Conservation (phyloP, 1,140 invertebrate genomes). For the Cydia strobilella region DNA sequence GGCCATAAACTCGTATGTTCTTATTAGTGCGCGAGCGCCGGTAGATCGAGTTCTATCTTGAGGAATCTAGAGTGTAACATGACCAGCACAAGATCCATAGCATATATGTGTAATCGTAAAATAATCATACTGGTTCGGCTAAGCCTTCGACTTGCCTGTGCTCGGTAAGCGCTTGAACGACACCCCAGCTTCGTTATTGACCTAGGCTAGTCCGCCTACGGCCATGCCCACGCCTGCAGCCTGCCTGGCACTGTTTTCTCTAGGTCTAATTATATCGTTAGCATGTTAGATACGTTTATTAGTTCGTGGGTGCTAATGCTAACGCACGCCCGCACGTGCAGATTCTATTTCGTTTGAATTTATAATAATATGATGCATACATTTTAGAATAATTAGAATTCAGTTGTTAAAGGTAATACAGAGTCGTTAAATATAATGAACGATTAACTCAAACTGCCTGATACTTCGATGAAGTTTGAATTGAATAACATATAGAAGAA, state of each 20-base stretch:
- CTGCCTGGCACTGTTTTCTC: slow-evolving; percentile 44
- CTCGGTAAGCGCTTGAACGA: neutral
- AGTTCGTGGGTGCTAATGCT: slow-evolving; percentile 3
- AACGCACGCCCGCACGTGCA: neutral
- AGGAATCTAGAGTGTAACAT: neutral
- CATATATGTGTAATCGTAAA: neutral
- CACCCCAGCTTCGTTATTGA: slow-evolving; percentile 50
- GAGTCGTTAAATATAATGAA: neutral
- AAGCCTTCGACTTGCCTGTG: neutral
- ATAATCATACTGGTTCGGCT: neutral
- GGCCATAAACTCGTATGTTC: neutral
- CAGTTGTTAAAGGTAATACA: neutral
- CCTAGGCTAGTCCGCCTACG: slow-evolving; percentile 55
- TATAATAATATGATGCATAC: neutral
- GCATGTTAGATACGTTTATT: slow-evolving; percentile 31
- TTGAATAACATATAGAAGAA: neutral
- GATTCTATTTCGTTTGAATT: neutral
- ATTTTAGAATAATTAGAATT: neutral
- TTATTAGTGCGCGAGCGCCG: neutral
- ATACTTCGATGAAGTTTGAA: neutral
- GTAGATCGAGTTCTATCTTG: neutral
- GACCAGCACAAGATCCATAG: neutral
- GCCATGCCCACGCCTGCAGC: slow-evolving; percentile 48
- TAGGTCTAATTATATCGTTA: slow-evolving; percentile 46
- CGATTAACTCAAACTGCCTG: neutral